These are phyloP conservation scores for Eulemur mongoz DNA, from an alignment of 2,797 vertebrate species.

Conservation along the genomic window DNA sequence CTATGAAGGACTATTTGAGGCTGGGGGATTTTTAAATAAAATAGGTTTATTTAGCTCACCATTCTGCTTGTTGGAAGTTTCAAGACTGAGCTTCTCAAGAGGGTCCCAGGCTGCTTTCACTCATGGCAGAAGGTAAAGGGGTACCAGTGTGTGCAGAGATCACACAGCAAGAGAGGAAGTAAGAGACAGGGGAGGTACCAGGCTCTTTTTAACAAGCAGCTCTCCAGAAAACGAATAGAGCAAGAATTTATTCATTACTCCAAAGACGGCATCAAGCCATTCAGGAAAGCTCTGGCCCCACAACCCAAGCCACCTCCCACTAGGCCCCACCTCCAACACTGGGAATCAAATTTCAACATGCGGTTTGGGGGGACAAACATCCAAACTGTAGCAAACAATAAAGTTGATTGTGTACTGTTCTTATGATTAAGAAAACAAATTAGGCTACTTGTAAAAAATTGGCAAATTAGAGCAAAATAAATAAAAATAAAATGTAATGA, in stretches of 20 bases:
- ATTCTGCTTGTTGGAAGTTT: not conserved
- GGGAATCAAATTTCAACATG: not conserved
- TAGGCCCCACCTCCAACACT: not conserved
- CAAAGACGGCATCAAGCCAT: not conserved
- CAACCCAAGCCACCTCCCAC: not conserved
- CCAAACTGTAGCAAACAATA: not conserved
- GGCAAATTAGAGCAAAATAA: not conserved
- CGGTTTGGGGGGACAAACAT: not conserved
- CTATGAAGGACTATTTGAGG: not conserved
- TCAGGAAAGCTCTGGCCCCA: not conserved
- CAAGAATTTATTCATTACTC: not conserved
- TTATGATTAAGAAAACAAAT: constrained; percentile 22
- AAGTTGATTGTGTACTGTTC: not conserved
- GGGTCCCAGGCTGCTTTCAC: not conserved
- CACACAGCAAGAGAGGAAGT: not conserved
- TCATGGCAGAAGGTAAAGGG: not conserved
- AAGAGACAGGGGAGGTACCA: not conserved
- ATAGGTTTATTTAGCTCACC: not conserved
- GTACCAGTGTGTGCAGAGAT: not conserved
- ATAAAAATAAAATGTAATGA: not conserved
- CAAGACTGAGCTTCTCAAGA: not conserved
- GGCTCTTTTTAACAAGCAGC: not conserved
- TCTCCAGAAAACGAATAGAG: not conserved
- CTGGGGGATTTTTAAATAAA: not conserved
- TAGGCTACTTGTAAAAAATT: not conserved